phyloP scores from a whole-genome alignment of 2,113 vertebrate species.

The Martes martes region DNA sequence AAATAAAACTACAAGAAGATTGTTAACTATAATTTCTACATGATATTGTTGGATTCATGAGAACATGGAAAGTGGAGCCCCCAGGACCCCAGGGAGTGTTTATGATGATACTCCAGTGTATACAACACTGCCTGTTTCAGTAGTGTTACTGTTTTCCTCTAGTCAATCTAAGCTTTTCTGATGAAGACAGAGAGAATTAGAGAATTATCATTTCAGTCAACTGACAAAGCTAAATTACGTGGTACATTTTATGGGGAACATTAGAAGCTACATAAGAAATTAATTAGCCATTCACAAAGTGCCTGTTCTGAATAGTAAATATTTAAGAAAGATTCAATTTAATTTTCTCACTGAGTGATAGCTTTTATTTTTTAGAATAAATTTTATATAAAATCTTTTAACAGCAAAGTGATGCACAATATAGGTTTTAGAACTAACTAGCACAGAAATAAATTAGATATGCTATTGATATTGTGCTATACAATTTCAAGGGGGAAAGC shows the following conservation, averaged over 20 bases:
- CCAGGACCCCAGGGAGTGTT: neutral
- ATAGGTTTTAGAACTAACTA: constrained; percentile 52
- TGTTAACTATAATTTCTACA: neutral
- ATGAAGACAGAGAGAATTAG: neutral
- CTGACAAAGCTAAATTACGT: constrained; percentile 41
- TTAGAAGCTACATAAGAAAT: constrained; percentile 59
- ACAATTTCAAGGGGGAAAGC: constrained; percentile 29
- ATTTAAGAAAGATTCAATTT: constrained; percentile 74
- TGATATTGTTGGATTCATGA: neutral
- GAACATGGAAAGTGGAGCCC: neutral
- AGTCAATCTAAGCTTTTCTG: neutral
- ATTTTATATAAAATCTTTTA: constrained; percentile 26
- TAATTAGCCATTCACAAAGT: constrained; percentile 69
- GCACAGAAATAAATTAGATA: constrained; percentile 68
- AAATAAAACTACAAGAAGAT: neutral
- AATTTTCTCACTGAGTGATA: constrained; percentile 56
- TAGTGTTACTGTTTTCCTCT: neutral
- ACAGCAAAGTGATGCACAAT: constrained; percentile 27
- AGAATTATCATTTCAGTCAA: constrained; percentile 59
- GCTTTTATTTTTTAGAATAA: constrained; percentile 33
- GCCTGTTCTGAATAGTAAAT: constrained; percentile 72
- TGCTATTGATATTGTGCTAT: constrained; percentile 44
- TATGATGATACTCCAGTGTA: neutral
- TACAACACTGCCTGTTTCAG: neutral
- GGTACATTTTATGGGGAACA: constrained; percentile 54